Evolutionary conservation across 2,113 vertebrate species (phyloP).

Genomic region (Psephotus haematonotus): DNA sequence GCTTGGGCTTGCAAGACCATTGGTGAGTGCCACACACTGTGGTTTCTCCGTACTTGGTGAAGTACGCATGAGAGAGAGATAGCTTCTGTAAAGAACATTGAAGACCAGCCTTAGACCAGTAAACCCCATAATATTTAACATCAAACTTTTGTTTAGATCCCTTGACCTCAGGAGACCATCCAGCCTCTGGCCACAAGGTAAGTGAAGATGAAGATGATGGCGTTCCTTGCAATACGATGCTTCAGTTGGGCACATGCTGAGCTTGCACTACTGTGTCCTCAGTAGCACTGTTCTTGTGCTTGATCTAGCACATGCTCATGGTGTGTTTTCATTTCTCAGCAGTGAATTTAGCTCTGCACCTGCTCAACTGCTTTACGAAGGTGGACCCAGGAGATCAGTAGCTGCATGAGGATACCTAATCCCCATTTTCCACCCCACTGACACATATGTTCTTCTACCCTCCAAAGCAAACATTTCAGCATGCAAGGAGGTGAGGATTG

Average conservation of each 20-base stretch:
- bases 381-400: background rate
- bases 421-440: background rate
- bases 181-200: background rate
- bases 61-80: background rate
- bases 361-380: background rate
- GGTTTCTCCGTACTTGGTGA: background rate
- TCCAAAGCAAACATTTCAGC: constrained; percentile 29
- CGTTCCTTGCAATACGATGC: background rate
- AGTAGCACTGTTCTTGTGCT: rapidly evolving
- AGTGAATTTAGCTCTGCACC: background rate
- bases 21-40: background rate
- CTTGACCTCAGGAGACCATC: background rate
- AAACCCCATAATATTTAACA: background rate
- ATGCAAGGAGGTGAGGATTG: background rate
- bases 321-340: background rate
- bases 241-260: background rate
- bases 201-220: background rate
- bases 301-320: rapidly evolving
- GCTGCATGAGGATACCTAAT: background rate
- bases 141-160: background rate
- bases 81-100: background rate
- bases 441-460: background rate
- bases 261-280: rapidly evolving
- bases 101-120: background rate
- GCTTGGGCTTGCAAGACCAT: background rate